These are phyloP conservation scores for Bilobella aurantiaca DNA, from an alignment of 1,140 invertebrate species.

Conservation along the genomic window DNA sequence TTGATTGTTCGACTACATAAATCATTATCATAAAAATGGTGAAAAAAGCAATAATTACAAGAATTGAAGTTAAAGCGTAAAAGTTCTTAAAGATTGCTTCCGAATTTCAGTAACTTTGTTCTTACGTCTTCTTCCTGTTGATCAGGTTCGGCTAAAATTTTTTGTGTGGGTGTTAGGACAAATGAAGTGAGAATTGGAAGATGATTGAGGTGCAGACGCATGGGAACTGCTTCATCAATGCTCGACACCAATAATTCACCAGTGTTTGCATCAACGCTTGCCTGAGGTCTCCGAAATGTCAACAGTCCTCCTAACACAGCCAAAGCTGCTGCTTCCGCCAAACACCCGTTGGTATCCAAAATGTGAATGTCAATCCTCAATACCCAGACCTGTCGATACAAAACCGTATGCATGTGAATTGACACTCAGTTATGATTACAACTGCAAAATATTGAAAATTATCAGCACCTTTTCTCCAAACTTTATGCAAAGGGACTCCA, in stretches of 20 bases:
- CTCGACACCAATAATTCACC: conserved; percentile 22
- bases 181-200: conserved; percentile 30
- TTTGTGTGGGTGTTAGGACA: background rate
- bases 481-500: conserved; percentile 33
- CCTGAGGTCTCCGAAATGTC: conserved; percentile 26
- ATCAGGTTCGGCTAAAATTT: conserved; percentile 25
- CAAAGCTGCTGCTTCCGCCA: conserved; percentile 26
- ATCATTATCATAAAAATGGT: background rate
- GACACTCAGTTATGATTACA: background rate
- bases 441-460: background rate
- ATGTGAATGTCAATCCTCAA: conserved; percentile 31
- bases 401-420: background rate
- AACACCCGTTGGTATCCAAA: conserved; percentile 32
- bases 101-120: background rate
- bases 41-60: background rate
- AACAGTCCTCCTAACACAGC: conserved; percentile 29
- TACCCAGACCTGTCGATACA: conserved; percentile 29
- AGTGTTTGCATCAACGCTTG: conserved; percentile 23
- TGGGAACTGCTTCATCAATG: conserved; percentile 27
- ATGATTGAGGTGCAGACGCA: conserved; percentile 28
- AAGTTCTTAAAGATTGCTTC: too few species aligned
- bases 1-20: background rate
- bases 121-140: conserved; percentile 33
- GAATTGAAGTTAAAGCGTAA: background rate
- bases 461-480: conserved; percentile 30